Evolutionary conservation across 1,140 invertebrate species (phyloP).

Genomic region (Phthorimaea operculella): DNA sequence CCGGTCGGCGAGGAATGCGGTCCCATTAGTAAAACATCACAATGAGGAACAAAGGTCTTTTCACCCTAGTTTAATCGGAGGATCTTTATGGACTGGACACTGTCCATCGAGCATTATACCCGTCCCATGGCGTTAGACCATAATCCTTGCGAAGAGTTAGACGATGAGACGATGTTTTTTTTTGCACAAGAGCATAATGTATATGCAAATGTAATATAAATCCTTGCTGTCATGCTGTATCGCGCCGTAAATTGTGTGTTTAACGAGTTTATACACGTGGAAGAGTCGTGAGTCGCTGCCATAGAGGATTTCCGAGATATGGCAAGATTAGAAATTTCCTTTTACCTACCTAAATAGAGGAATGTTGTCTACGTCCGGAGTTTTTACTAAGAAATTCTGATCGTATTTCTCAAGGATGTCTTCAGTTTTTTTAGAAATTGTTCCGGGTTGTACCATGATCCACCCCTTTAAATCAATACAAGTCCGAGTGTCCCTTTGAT

Average conservation of each 20-base stretch:
- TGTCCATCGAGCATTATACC: constrained; percentile 45
- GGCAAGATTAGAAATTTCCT: too few species aligned
- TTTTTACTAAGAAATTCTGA: too few species aligned
- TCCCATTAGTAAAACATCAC: constrained; percentile 61
- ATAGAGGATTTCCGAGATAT: background rate
- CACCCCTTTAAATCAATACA: background rate
- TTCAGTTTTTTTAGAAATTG: too few species aligned
- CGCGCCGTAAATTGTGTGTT: background rate
- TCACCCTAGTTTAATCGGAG: constrained; percentile 50
- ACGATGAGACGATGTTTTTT: constrained; percentile 17
- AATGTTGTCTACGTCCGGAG: too few species aligned
- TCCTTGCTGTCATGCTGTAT: background rate
- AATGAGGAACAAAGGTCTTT: constrained; percentile 45
- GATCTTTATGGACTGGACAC: constrained; percentile 62
- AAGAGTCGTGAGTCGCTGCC: background rate
- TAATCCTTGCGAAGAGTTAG: constrained; percentile 53
- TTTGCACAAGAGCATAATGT: constrained; percentile 46
- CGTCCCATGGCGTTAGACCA: constrained; percentile 49
- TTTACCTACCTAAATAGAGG: too few species aligned
- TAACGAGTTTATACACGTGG: background rate
- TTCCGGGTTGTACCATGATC: background rate
- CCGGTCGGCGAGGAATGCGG: constrained; percentile 57
- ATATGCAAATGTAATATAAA: background rate
- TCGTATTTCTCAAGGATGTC: too few species aligned
- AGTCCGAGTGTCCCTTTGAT: background rate